Evolutionary conservation across 2,113 vertebrate genomes (phyloP), one percentile per base, ranked within the genome.

Genomic region (Empidonax alnorum): DNA sequence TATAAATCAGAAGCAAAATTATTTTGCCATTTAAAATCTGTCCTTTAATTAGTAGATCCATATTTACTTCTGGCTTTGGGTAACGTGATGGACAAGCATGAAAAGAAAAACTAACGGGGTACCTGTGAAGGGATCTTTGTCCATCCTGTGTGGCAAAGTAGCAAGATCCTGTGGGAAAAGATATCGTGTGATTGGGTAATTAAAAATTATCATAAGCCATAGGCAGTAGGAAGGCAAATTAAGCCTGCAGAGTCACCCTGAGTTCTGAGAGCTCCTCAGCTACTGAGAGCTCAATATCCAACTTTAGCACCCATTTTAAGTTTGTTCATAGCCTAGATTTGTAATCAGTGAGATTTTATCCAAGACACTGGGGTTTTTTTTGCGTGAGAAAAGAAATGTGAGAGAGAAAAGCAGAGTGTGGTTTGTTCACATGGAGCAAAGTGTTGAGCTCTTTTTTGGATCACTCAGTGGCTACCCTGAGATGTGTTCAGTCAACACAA

Each of bases 201-300:
- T 95, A 94, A 94, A 97, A 96, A 95, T 95, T 95, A 92, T 84
- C 90, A 92, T 94, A 95, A 95, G 93, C 92, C 86, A 93, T 72
- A 90, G 76, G 90, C 92, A 93, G 52, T 47, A 55, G 73, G 85
- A 95, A 89, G 90, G 58, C 80, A 96, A 96, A 96, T 95, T 87
- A 94, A 95, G 83, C 69, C 83, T 93, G 88, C 61, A 87, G 84
- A 90, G 65, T 37, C 69, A 95, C 65, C 2, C 0, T 53, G 61
- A 19, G 17, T 78, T 91, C 85, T 72, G 84, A 89, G 84, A 82
- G 53, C 53, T 82, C 80, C 89, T 91, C 89, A 69, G 35, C 75
- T 86, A 72, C 74, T 49, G 49, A 78, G 41, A 8, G n/a, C 41
- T 86, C 88, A 72, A 10, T 27, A 68, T 46, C 78, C 68, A 89